Percentiles rank a stretch among this genome's conserved stretches.
These are phyloP conservation scores for Argopecten irradians DNA, from an alignment of 1,140 invertebrate species.

Conservation along the genomic window DNA sequence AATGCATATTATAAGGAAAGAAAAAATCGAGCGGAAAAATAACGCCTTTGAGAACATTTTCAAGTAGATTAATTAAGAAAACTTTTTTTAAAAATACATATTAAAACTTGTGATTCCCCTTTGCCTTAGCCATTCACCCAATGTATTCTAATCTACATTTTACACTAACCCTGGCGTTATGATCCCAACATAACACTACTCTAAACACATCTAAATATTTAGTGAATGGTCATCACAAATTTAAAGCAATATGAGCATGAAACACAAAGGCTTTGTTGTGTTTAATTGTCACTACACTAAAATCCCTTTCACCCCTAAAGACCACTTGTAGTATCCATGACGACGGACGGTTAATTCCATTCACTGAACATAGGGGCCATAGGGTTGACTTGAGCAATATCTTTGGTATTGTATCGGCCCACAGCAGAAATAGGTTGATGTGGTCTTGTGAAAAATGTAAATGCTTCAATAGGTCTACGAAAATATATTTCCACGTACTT, in stretches of 20 bases:
- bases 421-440: background rate
- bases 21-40: background rate
- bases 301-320: slow-evolving; percentile 6
- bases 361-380: slow-evolving; percentile 3
- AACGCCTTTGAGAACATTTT: background rate
- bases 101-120: background rate
- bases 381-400: background rate
- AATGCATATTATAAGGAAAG: background rate
- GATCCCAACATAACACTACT: background rate
- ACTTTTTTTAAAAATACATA: background rate
- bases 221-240: background rate
- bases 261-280: slow-evolving; percentile 21
- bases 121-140: background rate
- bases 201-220: background rate
- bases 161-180: background rate
- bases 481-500: background rate
- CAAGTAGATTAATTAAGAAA: background rate
- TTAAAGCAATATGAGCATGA: background rate
- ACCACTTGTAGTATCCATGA: slow-evolving; percentile 16
- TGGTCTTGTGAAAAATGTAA: background rate
- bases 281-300: background rate
- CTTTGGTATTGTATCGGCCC: background rate
- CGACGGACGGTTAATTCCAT: slow-evolving; percentile 14
- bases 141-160: background rate
- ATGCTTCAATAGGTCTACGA: background rate